Base-by-base conservation (phyloP, 2,888 invertebrate genomes). In the Microctonus aethiopoides region DNA sequence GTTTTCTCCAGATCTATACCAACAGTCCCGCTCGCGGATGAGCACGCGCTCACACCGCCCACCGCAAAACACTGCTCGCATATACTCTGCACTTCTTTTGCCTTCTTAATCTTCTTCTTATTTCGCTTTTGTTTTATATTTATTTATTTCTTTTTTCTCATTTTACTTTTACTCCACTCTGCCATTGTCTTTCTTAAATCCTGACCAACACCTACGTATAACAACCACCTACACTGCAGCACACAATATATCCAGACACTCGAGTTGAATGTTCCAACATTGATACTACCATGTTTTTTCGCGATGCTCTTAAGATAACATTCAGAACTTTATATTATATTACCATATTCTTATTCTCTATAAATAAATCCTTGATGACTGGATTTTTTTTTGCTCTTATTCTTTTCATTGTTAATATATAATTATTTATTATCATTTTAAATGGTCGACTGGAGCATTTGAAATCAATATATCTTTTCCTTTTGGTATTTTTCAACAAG, bases 141-240 rank as follows among this genome's bases (percentile, higher is more conserved):
- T 22, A 24, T 41, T 10, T 41, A 24, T 54, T 2, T 54, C 54
- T 26, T 52, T 68, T 39, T 56, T 20, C 46, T 16, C 16, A n/a
- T n/a, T 7, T 46, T 7, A 3, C 60, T 34, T 24, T 29, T 34
- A 63, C 16, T 46, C 46, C 46, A 46, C 16, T 46, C n/a, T 7
- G 46, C 46, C 46, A 16, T 46, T 46, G 51, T 65, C 68, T 61
- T 68, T 61, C 59, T 51, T 24, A 62, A 72, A 64, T 62, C 46
- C 52, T 32, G 46, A 9, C 54, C 59, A 52, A 69, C 73, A 73
- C 73, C 73, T 69, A 73, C 73, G 57, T 70, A n/a, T n/a, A n/a
- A n/a, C n/a, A n/a, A n/a, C 71, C 64, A 64, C 71, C 67, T 64
- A 67, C 72, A 34, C 39, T 32, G 36, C 4, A 16, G 16, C 5